Base-by-base conservation (phyloP, 2,113 vertebrate genomes). In the Tympanuchus pallidicinctus region DNA sequence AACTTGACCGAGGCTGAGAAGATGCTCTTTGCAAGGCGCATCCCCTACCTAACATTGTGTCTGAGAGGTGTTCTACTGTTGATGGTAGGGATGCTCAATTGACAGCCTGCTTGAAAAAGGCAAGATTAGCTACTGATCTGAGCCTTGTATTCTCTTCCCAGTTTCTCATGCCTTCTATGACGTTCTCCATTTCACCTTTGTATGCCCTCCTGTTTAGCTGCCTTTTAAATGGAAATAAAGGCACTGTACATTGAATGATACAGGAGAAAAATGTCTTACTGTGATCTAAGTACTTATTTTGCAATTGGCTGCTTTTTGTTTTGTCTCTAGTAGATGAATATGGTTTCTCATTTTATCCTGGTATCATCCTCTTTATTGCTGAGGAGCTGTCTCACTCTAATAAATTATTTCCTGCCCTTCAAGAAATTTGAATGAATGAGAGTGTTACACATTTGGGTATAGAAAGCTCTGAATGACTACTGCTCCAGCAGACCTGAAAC, bases 311-410 rank as follows among this genome's bases (percentile, higher is more conserved):
- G 25, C 4, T 45, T 82, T 93, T 63, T 60, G 11, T 74, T 87
- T 82, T 21, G 28, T 81, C 17, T 77, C 22, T 50, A 64, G 45
- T 17, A 81, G 28, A 30, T 43, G 4, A 81, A 59, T 32, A 40
- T 24, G 3, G 42, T 80, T 93, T 82, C 75, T 65, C 11, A 4
- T 82, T 80, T 81, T 74, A 20, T 83, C n/a, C 83, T 88, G 54
- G 5, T 40, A 36, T 42, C 30, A 64, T 64, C 9, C 7, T 69
- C 71, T 81, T 75, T 57, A 28, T 72, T 83, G 22, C 25, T 7
- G 17, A 81, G 25, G 30, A 75, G 6, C 8, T 78, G 19, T 67
- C 47, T 74, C 10, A 22, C 13, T 80, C 30, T 72, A 42, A 54
- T 60, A 82, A 88, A 86, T 61, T 3, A 63, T 86, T 82, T 72